phyloP scores from a whole-genome alignment of 1,140 invertebrate genomes.

The Ruditapes philippinarum region DNA sequence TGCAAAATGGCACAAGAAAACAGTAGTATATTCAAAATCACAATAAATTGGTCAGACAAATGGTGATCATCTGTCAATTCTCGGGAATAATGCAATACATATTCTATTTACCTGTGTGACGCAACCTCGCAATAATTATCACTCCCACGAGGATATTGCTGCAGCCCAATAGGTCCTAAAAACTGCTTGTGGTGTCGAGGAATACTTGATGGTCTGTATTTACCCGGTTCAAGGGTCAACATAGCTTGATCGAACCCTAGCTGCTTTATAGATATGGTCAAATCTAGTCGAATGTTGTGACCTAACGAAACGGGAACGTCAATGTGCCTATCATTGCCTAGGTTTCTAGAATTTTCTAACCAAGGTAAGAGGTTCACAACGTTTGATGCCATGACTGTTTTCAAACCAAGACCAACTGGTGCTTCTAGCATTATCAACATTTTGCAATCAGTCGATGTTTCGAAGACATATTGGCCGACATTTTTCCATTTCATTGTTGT shows the following conservation, averaged over 20 bases:
- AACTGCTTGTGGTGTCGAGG: slow-evolving; percentile 80
- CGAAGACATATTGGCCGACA: neutral
- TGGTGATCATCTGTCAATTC: too few relatives aligned
- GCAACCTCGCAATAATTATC: slow-evolving; percentile 81
- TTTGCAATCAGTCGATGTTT: neutral
- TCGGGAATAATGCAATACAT: too few relatives aligned
- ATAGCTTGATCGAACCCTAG: slow-evolving; percentile 23
- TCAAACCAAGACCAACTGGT: neutral
- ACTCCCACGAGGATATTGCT: slow-evolving; percentile 70
- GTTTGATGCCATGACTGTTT: neutral
- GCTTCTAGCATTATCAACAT: neutral
- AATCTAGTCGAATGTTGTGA: neutral
- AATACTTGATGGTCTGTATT: slow-evolving; percentile 76
- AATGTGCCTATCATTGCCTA: neutral
- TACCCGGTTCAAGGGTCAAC: slow-evolving; percentile 66
- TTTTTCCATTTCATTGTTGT: neutral
- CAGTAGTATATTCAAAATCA: too few relatives aligned
- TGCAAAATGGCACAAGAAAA: too few relatives aligned
- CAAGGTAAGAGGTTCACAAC: neutral
- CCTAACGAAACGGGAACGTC: neutral
- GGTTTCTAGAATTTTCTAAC: neutral
- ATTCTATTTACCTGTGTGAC: slow-evolving; percentile 76
- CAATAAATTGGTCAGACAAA: too few relatives aligned
- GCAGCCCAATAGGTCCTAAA: slow-evolving; percentile 81
- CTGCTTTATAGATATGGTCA: neutral